Evolutionary conservation across 2,888 invertebrate genomes (phyloP), one percentile per base, ranked within the genome.

Genomic region (Teleiodes luculella): DNA sequence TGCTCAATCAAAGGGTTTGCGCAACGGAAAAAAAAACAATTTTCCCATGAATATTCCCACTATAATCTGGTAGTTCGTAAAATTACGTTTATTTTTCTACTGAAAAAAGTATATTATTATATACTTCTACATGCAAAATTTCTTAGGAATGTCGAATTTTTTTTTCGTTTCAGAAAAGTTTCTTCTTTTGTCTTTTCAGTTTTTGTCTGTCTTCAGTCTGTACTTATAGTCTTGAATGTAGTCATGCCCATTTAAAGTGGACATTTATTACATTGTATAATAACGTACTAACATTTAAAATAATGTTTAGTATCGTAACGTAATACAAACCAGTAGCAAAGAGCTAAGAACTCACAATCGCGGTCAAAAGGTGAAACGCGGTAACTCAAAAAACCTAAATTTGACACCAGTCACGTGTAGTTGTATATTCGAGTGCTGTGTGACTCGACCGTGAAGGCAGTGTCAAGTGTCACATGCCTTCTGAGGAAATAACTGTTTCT

Each of bases 381-480:
- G 58, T 60, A 59, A 59, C 57, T 60, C 56, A 61, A 68, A 62
- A 62, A 64, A 57, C 59, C 58, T 61, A 50, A 66, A 64, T 62
- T 62, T 67, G 67, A 70, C 68, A 74, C 62, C 65, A 63, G 54
- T 52, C 59, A 66, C 57, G 64, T 67, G 52, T 59, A 54, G 54
- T 55, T 58, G 64, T 63, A 68, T 72, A 63, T 61, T 60, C 48
- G 33, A 45, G 55, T 61, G 35, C 55, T 3, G 43, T 43, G 43
- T 28, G 54, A 57, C 57, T 53, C 59, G 41, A 71, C 70, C 70
- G 63, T 70, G 56, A 66, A 55, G 64, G 52, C 46, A 60, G 61
- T 66, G 64, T 68, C 66, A 63, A 60, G 56, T 66, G 60, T 66
- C 63, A 31, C n/a, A 37, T 48, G 48, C 48, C 35, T 48, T 48